A percentile compares a stretch with the other conserved stretches of the same genome.
phyloP scores from a whole-genome alignment of 2,888 invertebrate genomes.

The Thymelicus lineola region DNA sequence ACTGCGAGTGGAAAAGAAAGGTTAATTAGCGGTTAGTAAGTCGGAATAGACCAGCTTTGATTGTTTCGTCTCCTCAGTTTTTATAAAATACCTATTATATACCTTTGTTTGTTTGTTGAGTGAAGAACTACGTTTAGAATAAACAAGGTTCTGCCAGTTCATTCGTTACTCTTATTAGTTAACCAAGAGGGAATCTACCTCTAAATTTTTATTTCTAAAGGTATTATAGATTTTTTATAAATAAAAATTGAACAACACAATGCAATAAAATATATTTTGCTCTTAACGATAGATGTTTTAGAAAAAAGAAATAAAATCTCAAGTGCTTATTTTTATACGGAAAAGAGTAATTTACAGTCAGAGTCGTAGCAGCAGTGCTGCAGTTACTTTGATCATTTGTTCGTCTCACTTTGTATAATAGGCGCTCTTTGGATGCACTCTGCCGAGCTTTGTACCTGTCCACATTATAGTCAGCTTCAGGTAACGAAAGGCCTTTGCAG shows the following conservation, averaged over 20 bases:
- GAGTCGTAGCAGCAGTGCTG: constrained; percentile 16
- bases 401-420: constrained; percentile 41
- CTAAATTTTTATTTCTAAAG: too few relatives aligned
- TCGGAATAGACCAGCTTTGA: too few relatives aligned
- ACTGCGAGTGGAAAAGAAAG: constrained; percentile 14
- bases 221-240: neutral
- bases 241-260: neutral
- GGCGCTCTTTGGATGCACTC: constrained; percentile 44
- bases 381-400: constrained; percentile 34
- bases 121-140: too few relatives aligned
- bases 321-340: constrained; percentile 5
- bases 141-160: neutral
- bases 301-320: neutral
- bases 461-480: constrained; percentile 30
- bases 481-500: constrained; percentile 35
- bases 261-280: neutral
- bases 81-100: too few relatives aligned
- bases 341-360: constrained; percentile 29
- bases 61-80: too few relatives aligned
- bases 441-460: constrained; percentile 40
- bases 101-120: too few relatives aligned
- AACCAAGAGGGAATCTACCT: neutral
- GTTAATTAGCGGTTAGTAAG: neutral
- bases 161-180: too few relatives aligned
- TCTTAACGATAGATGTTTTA: neutral